A percentile compares a stretch with the other conserved stretches of the same genome.
These are phyloP conservation scores for Aleiodes alternator DNA, from an alignment of 2,888 invertebrate genomes.

Conservation along the genomic window DNA sequence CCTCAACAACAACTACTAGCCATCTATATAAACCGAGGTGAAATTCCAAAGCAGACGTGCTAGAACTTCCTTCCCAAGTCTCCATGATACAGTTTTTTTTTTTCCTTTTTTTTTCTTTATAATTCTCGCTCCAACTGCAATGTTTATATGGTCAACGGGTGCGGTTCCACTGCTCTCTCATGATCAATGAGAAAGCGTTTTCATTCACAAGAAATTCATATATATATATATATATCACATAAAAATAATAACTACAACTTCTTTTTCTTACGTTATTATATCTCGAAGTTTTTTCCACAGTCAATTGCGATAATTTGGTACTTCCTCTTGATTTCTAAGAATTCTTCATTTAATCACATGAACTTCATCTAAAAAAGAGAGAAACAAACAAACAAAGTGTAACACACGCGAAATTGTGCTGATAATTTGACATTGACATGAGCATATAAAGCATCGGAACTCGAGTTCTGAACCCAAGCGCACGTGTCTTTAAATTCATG, in stretches of 20 bases:
- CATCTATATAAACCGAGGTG: conserved; percentile 50
- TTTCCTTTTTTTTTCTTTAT: neutral
- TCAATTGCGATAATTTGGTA: conserved; percentile 11
- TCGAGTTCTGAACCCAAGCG: neutral
- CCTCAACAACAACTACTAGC: conserved; percentile 19
- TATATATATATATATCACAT: neutral
- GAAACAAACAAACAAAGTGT: too few relatives aligned
- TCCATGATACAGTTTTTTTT: conserved; percentile 39
- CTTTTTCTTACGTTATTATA: conserved; percentile 33
- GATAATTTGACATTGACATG: neutral
- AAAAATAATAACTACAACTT: conserved; percentile 26
- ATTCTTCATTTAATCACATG: too few relatives aligned
- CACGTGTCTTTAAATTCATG: conserved; percentile 42
- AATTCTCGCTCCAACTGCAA: conserved; percentile 25
- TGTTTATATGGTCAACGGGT: conserved; percentile 24
- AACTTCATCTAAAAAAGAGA: too few relatives aligned
- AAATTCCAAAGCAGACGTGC: conserved; percentile 43
- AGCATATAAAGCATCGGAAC: conserved; percentile 37
- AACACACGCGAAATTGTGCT: too few relatives aligned
- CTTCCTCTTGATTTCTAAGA: too few relatives aligned
- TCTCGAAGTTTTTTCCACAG: conserved; percentile 32
- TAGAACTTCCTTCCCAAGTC: conserved; percentile 24
- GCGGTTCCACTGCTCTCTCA: conserved; percentile 15
- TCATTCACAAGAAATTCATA: conserved; percentile 10
- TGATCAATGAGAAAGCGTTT: conserved; percentile 18